phyloP scores from a whole-genome alignment of 2,888 invertebrate species.

The Tenthredo distinguenda region DNA sequence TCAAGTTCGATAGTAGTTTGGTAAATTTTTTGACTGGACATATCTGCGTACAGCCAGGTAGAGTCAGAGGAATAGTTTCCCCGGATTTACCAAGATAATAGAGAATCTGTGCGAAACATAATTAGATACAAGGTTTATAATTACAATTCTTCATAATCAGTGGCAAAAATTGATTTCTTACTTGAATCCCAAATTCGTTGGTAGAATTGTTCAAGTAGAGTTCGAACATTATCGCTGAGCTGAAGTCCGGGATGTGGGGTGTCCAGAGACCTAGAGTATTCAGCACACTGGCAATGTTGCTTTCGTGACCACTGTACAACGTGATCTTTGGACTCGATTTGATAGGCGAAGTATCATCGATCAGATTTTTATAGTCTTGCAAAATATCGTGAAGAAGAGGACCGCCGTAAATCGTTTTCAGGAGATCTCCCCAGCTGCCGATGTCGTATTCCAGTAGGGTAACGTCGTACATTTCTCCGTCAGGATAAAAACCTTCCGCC shows the following conservation, averaged over 20 bases:
- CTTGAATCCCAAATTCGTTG: constrained; percentile 67
- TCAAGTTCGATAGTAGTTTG: constrained; percentile 56
- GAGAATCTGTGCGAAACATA: constrained; percentile 12
- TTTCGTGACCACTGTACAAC: constrained; percentile 71
- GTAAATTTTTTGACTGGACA: constrained; percentile 66
- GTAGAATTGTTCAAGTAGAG: constrained; percentile 60
- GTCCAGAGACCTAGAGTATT: constrained; percentile 68
- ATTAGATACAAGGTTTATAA: neutral
- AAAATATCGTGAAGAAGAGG: constrained; percentile 56
- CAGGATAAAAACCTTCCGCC: constrained; percentile 16
- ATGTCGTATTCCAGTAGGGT: constrained; percentile 20
- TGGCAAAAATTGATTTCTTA: constrained; percentile 54
- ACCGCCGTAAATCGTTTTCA: constrained; percentile 33
- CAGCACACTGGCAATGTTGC: constrained; percentile 68
- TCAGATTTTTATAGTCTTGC: constrained; percentile 52
- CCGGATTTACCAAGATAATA: constrained; percentile 22
- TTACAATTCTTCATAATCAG: neutral
- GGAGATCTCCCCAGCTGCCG: neutral
- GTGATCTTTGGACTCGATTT: constrained; percentile 16
- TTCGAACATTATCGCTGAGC: constrained; percentile 70
- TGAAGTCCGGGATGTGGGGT: constrained; percentile 68
- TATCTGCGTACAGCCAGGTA: constrained; percentile 65
- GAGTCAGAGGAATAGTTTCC: constrained; percentile 55
- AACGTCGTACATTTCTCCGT: constrained; percentile 26
- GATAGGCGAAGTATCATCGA: constrained; percentile 61